Evolutionary conservation across 2,797 vertebrate species (phyloP).

Genomic region (Calcarius lapponicus): DNA sequence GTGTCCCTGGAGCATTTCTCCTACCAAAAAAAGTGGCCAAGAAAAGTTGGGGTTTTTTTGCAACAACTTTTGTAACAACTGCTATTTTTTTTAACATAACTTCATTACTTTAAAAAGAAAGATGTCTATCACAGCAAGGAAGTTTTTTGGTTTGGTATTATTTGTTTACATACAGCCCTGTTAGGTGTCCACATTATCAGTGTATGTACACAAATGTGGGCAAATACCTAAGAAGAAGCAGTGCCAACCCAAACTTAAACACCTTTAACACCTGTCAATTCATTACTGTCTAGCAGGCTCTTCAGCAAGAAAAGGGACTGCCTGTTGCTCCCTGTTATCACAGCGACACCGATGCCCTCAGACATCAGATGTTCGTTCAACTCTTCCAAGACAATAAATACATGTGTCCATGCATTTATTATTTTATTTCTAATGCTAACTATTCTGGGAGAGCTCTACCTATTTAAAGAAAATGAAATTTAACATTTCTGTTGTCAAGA

Average conservation of each 20-base stretch:
- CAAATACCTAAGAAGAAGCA: neutral
- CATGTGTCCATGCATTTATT: neutral
- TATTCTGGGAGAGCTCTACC: neutral
- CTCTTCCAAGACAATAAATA: neutral
- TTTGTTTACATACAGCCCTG: neutral
- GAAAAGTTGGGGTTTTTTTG: neutral
- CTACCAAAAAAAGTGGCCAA: neutral
- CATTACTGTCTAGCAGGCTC: neutral
- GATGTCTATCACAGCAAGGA: neutral
- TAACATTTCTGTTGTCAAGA: neutral
- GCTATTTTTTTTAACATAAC: neutral
- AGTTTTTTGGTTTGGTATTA: neutral
- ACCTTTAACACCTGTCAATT: neutral
- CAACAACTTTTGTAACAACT: neutral
- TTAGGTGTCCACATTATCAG: neutral
- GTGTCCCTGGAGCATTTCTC: neutral
- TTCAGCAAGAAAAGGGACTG: neutral
- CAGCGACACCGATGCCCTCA: neutral
- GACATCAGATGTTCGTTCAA: neutral
- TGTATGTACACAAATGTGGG: accelerated
- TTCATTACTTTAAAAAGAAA: neutral
- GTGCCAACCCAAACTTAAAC: neutral
- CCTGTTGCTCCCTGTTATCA: neutral
- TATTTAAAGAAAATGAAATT: neutral
- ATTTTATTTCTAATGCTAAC: neutral